These are phyloP conservation scores for Neosilurus hyrtlii DNA, from an alignment of 2,797 vertebrate species.

Conservation along the genomic window DNA sequence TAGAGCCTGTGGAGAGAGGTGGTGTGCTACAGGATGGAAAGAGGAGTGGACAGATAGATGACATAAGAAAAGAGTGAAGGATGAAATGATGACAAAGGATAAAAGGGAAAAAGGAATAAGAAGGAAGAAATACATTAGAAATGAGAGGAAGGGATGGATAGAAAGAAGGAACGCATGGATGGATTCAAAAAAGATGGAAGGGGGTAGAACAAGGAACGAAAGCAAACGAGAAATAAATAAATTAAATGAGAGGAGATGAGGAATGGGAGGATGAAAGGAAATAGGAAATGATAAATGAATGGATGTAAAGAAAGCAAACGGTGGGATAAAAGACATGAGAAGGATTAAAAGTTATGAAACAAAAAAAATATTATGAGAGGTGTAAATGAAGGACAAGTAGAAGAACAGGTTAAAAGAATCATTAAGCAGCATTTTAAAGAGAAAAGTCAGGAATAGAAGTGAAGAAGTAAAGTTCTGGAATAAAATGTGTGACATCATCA, in stretches of 20 bases:
- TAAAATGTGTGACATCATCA: neutral
- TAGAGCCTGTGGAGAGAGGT: slow-evolving; percentile 93
- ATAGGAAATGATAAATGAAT: neutral
- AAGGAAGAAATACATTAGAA: neutral
- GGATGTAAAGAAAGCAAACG: neutral
- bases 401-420: slow-evolving; percentile 41
- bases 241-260: neutral
- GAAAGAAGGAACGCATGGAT: neutral
- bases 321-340: neutral
- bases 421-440: slow-evolving; percentile 28
- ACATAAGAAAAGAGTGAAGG: neutral
- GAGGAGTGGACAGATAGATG: slow-evolving; percentile 32
- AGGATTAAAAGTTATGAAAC: neutral
- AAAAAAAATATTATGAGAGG: neutral
- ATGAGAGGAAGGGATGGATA: too few relatives aligned
- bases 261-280: neutral
- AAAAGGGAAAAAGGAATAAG: neutral
- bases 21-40: slow-evolving; percentile 76
- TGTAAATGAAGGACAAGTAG: neutral
- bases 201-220: neutral
- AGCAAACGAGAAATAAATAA: neutral
- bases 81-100: neutral
- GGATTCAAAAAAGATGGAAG: neutral
- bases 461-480: neutral
- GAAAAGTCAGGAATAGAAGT: slow-evolving; percentile 1